Evolutionary conservation across 2,113 vertebrate species (phyloP), one percentile per base, ranked within the genome.

Genomic region (Castor canadensis): DNA sequence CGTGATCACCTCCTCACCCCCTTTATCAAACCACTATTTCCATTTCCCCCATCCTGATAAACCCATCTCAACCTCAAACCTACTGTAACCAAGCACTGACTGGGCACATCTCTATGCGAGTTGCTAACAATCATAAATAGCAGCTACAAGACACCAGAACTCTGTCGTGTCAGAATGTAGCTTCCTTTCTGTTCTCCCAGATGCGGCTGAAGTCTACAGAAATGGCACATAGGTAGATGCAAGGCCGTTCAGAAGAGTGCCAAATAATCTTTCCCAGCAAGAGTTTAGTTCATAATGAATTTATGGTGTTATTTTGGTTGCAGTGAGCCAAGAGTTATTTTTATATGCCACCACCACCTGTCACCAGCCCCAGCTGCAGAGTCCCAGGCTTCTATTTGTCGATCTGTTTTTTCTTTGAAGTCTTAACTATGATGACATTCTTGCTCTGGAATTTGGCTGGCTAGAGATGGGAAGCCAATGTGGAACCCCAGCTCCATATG

Each of bases 321-420:
- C 76, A 30, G 0, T n/a, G 87, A 89, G 64, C 69, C 45, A 62
- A 58, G 49, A 83, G 52, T 93, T 84, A 11, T 67, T 93, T 93
- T 92, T 66, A 22, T 40, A 10, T 40, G 66, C 62, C 52, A 15
- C 72, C 40, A 32, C 89, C 60, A 54, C 54, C 73, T 62, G 62
- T 40, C 67, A 72, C 43, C 43, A 45, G 26, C 28, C 58, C 40
- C 43, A 73, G 8, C 30, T 93, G 72, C 62, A 83, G 89, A 95
- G 35, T 32, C 38, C 62, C 79, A 71, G 88, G 49, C 52, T 60
- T 2, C 1, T 64, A 35, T 54, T 91, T 79, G 79, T 49, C 83
- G 17, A 10, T 20, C 81, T 76, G 81, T 54, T 28, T 82, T 92
- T 62, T 54, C 89, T 90, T 82, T 38, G 35, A 66, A 28, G 69